Evolutionary conservation across 2,888 invertebrate genomes (phyloP), one percentile per base, ranked within the genome.

Genomic region (Lordiphosa andalusiaca): DNA sequence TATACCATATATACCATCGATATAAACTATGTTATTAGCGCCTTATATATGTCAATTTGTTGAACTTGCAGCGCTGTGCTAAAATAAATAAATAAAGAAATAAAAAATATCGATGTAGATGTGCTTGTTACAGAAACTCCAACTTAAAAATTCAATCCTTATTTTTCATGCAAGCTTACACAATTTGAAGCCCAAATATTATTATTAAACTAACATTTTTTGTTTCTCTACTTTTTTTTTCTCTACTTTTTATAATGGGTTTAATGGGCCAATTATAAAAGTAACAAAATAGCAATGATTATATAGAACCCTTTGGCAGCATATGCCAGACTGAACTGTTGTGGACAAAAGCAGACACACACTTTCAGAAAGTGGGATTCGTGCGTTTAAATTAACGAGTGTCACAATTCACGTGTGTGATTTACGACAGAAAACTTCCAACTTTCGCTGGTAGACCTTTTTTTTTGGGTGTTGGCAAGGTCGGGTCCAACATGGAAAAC

Each of bases 361-460:
- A 9, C 10, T 42, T 12, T 37, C 19, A 38, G 53, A 53, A 47
- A 49, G 48, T 46, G 37, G 54, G 54, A 62, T 61, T 62, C 39
- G 39, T 44, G 63, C 55, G 51, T 62, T 63, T 56, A 63, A 62
- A 62, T 62, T 57, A 64, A 64, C 64, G 64, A 64, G 49, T 64
- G 57, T 52, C 64, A 64, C 64, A 57, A 64, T 64, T 64, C 64
- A 57, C 60, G 66, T 66, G 52, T 66, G 66, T 66, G 66, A 66
- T 66, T 66, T 66, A 66, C 49, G 66, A 60, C 66, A 66, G 40
- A 40, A 55, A 65, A 66, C 60, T 66, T 54, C 51, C 51, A 52
- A 52, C 66, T 59, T 54, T 60, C 60, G 66, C 66, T 66, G 66
- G 54, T 53, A 39, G 35, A 41, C 53, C 12, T 12, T 13, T 40